Percentiles rank a stretch among this genome's conserved stretches.
Evolutionary conservation across 2,888 invertebrate genomes (phyloP).

Genomic region (Acleris emargana): DNA sequence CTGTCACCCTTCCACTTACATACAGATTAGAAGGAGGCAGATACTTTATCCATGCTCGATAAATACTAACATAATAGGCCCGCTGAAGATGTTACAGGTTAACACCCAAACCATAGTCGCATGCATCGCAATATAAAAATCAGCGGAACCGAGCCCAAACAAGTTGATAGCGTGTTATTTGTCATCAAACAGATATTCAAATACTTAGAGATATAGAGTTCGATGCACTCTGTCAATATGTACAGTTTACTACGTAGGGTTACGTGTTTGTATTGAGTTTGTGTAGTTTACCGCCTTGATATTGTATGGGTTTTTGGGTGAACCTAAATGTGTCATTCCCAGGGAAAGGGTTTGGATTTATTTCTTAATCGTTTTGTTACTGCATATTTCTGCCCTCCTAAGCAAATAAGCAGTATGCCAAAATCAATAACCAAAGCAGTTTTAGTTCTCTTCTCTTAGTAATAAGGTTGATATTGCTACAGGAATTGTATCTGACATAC

Average conservation of each 20-base stretch:
- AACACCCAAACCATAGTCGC: background rate
- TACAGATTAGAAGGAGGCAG: too few relatives aligned
- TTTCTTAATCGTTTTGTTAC: too few relatives aligned
- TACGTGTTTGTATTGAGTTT: background rate
- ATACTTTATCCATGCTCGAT: too few relatives aligned
- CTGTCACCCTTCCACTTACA: too few relatives aligned
- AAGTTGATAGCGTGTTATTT: background rate
- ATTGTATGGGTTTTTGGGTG: background rate
- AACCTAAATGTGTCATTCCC: background rate
- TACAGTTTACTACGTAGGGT: constrained; percentile 7
- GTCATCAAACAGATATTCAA: constrained; percentile 9
- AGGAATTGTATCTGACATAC: too few relatives aligned
- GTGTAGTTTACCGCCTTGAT: background rate
- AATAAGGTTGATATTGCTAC: too few relatives aligned
- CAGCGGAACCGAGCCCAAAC: background rate
- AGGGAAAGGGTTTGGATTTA: background rate
- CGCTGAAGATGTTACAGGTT: background rate
- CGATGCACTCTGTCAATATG: constrained; percentile 14
- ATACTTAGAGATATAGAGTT: constrained; percentile 4
- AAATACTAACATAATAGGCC: too few relatives aligned
- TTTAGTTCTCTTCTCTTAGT: too few relatives aligned
- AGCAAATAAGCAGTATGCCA: too few relatives aligned
- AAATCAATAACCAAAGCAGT: too few relatives aligned
- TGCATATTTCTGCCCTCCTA: too few relatives aligned
- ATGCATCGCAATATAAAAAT: background rate